Evolutionary conservation across 2,888 invertebrate genomes (phyloP).

Genomic region (Bruchidius siliquastri): DNA sequence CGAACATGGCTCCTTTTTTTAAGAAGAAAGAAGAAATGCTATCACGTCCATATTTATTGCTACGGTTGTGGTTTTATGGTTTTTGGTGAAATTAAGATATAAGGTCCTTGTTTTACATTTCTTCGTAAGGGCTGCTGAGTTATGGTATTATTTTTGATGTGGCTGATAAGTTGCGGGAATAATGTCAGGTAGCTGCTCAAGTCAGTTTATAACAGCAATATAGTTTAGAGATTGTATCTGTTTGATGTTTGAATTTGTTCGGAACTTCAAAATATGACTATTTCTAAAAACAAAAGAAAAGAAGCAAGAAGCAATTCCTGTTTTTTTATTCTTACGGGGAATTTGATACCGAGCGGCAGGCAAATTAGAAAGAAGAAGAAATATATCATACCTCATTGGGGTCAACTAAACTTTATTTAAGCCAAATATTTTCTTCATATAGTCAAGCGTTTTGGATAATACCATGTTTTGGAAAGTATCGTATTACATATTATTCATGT

Average conservation of each 20-base stretch:
- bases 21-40: conserved; percentile 15
- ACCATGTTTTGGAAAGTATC: too few relatives aligned
- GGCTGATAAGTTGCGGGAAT: not conserved
- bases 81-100: not conserved
- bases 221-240: not conserved
- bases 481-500: too few relatives aligned
- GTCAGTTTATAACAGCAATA: not conserved
- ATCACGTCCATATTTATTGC: conserved; percentile 21
- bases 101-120: not conserved
- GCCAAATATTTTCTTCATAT: too few relatives aligned
- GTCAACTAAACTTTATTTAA: too few relatives aligned
- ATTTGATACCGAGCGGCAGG: too few relatives aligned
- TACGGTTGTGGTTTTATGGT: conserved; percentile 1
- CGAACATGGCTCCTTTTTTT: conserved; percentile 13
- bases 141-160: not conserved
- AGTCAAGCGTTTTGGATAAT: too few relatives aligned
- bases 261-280: not conserved
- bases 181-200: not conserved
- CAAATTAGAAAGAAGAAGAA: too few relatives aligned
- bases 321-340: too few relatives aligned
- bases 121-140: not conserved
- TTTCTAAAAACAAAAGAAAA: not conserved
- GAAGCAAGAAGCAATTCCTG: too few relatives aligned
- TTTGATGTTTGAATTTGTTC: not conserved
- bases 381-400: too few relatives aligned